These are phyloP conservation scores for Cebidichthys violaceus DNA, from an alignment of 2,113 vertebrate genomes.

Conservation along the genomic window DNA sequence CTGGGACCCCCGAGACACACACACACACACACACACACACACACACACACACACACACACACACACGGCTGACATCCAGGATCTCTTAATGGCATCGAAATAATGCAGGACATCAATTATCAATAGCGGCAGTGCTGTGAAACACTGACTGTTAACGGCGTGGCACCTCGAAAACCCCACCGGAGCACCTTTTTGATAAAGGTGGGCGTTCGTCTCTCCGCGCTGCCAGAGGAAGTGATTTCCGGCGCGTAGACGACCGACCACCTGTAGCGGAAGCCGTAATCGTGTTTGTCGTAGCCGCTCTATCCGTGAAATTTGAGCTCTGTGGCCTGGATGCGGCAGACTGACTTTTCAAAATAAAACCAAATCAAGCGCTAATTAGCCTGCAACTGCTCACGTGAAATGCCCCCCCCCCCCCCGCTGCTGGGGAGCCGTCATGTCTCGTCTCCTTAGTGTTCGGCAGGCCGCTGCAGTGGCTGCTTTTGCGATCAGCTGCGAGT, in stretches of 20 bases:
- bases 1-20: conserved; percentile 44
- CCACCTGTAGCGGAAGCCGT: background rate
- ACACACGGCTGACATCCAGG: conserved; percentile 18
- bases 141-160: conserved; percentile 42
- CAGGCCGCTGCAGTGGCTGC: conserved; percentile 47
- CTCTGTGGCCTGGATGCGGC: background rate
- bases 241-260: background rate
- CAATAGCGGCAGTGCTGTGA: conserved; percentile 37
- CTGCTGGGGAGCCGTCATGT: conserved; percentile 2
- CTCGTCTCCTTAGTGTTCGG: conserved; percentile 24
- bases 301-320: conserved; percentile 25
- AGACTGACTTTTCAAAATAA: conserved; percentile 24
- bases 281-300: conserved; percentile 22
- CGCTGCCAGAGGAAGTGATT: conserved; percentile 14
- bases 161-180: conserved; percentile 42
- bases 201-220: conserved; percentile 40
- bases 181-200: conserved; percentile 16
- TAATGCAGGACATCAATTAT: conserved; percentile 70
- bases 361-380: conserved; percentile 44
- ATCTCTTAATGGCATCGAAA: conserved; percentile 63
- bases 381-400: conserved; percentile 9
- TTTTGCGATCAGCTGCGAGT: conserved; percentile 53
- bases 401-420: conserved; percentile 16
- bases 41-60: conserved; percentile 32
- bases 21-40: conserved; percentile 20